Evolutionary conservation across 2,113 vertebrate species (phyloP).

Genomic region (Epinephelus moara): DNA sequence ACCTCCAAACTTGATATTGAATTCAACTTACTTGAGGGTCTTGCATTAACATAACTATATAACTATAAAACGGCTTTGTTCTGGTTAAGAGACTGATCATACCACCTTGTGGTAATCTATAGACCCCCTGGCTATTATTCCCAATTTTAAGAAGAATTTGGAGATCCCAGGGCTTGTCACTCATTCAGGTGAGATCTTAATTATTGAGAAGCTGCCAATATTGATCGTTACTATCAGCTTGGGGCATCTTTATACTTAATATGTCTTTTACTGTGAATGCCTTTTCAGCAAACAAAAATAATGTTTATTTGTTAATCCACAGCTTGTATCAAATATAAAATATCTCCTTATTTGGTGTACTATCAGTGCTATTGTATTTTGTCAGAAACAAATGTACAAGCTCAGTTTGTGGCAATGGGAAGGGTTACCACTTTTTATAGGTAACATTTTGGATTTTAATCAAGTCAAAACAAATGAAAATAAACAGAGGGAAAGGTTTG

Average conservation of each 20-base stretch:
- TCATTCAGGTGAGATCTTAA: neutral
- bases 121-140: neutral
- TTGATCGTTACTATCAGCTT: too few relatives aligned
- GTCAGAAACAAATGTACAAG: too few relatives aligned
- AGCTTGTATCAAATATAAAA: neutral
- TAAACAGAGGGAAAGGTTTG: neutral
- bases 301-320: neutral
- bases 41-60: too few relatives aligned
- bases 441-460: too few relatives aligned
- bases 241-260: neutral
- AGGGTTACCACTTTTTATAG: too few relatives aligned
- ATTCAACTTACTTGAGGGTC: too few relatives aligned
- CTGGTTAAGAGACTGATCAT: too few relatives aligned
- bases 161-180: too few relatives aligned
- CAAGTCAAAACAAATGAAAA: neutral
- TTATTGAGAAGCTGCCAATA: neutral
- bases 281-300: too few relatives aligned
- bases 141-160: neutral
- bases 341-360: neutral
- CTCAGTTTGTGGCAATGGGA: too few relatives aligned
- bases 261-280: neutral
- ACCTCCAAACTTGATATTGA: too few relatives aligned
- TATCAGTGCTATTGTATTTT: neutral
- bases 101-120: neutral
- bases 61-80: too few relatives aligned